A percentile compares a stretch with the other conserved stretches of the same genome.
Conservation (phyloP, 2,797 vertebrate species). For the Tadarida brasiliensis region DNA sequence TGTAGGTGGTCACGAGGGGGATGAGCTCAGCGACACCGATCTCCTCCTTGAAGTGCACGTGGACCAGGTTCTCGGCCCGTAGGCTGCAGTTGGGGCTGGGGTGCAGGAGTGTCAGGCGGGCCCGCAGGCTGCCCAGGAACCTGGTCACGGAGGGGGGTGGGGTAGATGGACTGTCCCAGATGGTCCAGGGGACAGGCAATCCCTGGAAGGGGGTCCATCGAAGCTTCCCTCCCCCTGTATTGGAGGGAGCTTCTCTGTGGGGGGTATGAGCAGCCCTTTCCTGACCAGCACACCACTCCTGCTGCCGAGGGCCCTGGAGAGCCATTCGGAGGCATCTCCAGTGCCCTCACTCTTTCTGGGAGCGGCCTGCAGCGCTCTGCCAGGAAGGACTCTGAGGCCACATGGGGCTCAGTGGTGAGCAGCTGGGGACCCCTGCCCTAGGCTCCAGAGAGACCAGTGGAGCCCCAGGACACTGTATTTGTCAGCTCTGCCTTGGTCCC, state of each 20-base stretch:
- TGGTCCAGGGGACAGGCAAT: background rate
- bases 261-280: background rate
- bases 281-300: background rate
- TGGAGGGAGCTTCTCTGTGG: background rate
- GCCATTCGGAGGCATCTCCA: accelerated
- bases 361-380: background rate
- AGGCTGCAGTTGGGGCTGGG: slow-evolving; percentile 96
- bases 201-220: background rate
- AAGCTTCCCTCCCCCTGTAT: background rate
- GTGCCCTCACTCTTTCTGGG: accelerated
- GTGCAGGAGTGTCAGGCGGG: slow-evolving; percentile 94
- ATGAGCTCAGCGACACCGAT: slow-evolving; percentile 97
- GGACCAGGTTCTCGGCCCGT: slow-evolving; percentile 94
- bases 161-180: background rate
- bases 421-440: background rate
- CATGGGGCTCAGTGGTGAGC: background rate
- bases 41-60: slow-evolving; percentile 99
- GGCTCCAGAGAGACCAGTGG: background rate
- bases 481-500: background rate
- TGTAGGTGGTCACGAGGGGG: slow-evolving; percentile 98
- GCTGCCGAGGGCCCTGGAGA: background rate
- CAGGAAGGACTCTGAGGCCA: background rate
- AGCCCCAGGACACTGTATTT: background rate
- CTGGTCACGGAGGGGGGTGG: slow-evolving; percentile 82
- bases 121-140: slow-evolving; percentile 94